These are phyloP conservation scores for Helleia helle DNA, from an alignment of 2,888 invertebrate genomes.

Conservation along the genomic window DNA sequence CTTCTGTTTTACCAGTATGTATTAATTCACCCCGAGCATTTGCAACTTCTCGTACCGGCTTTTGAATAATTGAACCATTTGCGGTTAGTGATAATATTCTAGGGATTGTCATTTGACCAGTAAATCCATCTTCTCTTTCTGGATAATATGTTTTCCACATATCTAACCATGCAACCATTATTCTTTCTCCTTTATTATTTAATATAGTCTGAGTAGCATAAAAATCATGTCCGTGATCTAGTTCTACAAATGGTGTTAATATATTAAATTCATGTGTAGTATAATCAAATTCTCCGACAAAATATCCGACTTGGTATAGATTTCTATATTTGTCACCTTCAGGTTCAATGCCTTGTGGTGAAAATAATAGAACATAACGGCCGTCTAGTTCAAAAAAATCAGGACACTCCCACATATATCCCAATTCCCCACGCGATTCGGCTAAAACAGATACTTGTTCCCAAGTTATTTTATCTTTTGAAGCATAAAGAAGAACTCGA, in stretches of 20 bases:
- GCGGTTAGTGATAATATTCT: conserved; percentile 32
- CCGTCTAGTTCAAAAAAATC: conserved; percentile 53
- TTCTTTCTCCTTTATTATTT: conserved; percentile 28
- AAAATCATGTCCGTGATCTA: conserved; percentile 48
- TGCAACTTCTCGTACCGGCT: conserved; percentile 29
- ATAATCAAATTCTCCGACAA: conserved; percentile 46
- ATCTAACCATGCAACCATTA: conserved; percentile 46
- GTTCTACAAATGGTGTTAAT: conserved; percentile 30
- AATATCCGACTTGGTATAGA: conserved; percentile 44
- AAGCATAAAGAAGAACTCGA: conserved; percentile 38
- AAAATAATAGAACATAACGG: conserved; percentile 41
- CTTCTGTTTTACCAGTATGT: neutral
- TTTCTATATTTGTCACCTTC: conserved; percentile 39
- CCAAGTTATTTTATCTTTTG: conserved; percentile 40
- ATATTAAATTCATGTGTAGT: conserved; percentile 29
- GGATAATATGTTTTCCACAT: conserved; percentile 51
- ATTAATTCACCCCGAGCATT: neutral
- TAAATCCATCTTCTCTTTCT: conserved; percentile 40
- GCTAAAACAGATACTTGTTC: conserved; percentile 29
- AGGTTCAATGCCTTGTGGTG: conserved; percentile 42
- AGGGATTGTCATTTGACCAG: conserved; percentile 43
- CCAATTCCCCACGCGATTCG: conserved; percentile 36
- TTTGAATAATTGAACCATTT: conserved; percentile 25
- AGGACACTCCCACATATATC: conserved; percentile 63
- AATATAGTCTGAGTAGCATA: conserved; percentile 50